Evolutionary conservation across 2,113 vertebrate species (phyloP).

Genomic region (Cichladusa arquata): DNA sequence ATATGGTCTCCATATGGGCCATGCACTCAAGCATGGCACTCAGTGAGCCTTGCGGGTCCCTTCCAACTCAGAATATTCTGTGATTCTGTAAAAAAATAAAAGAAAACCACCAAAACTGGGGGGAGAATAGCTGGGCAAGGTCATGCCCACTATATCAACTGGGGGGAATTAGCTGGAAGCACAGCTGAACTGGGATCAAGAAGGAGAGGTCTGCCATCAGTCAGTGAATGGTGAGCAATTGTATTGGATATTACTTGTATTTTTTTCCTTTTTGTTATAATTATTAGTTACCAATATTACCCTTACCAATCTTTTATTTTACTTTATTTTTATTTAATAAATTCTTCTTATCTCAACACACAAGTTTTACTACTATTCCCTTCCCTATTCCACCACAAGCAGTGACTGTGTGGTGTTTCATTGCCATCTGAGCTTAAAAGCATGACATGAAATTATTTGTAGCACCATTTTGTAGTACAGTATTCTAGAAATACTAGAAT

Average conservation of each 20-base stretch:
- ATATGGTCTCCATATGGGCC: neutral
- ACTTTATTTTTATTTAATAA: neutral
- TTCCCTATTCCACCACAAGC: neutral
- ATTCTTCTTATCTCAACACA: neutral
- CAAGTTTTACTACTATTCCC: neutral
- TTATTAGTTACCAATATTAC: neutral
- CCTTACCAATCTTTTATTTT: neutral
- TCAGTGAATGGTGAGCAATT: accelerated
- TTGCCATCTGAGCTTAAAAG: neutral
- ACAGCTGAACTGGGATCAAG: neutral
- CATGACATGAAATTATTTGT: neutral
- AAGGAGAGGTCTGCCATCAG: accelerated
- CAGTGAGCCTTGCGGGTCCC: neutral
- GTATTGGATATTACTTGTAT: accelerated
- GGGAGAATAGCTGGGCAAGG: neutral
- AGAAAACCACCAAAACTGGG: neutral
- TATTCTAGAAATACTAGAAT: neutral
- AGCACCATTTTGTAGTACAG: neutral
- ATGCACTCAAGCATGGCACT: accelerated
- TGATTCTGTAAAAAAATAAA: neutral
- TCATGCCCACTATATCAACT: neutral
- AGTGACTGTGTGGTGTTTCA: accelerated
- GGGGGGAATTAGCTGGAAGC: neutral
- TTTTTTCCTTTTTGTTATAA: neutral
- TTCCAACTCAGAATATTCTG: neutral